These are phyloP conservation scores for Erythrocercus mccallii DNA, from an alignment of 2,113 vertebrate species.

Conservation along the genomic window DNA sequence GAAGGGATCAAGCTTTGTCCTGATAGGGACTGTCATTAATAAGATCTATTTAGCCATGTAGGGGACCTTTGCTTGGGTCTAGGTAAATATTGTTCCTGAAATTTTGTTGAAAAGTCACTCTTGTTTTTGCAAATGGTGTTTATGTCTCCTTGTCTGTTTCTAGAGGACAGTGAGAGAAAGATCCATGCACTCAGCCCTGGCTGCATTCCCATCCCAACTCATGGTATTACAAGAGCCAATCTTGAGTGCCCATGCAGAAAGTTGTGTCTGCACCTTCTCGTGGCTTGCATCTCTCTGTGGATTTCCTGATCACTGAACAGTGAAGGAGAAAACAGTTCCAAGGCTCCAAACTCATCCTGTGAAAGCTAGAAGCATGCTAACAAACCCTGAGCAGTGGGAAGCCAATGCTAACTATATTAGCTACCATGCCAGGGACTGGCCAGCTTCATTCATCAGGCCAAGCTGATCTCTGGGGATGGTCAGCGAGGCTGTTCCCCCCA, in stretches of 20 bases:
- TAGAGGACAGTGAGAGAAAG: not conserved
- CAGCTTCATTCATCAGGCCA: not conserved
- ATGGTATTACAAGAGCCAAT: accelerated
- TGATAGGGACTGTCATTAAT: not conserved
- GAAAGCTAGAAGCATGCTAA: not conserved
- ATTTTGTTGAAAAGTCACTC: not conserved
- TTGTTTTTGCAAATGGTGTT: not conserved
- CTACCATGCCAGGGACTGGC: not conserved
- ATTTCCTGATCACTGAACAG: not conserved
- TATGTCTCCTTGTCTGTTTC: not conserved
- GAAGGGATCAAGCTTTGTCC: not conserved
- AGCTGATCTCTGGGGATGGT: not conserved
- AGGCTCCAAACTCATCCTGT: not conserved
- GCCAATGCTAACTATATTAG: not conserved
- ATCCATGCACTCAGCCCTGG: not conserved
- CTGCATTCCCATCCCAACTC: not conserved
- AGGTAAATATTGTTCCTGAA: not conserved
- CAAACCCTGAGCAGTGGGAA: not conserved
- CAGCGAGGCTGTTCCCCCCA: not conserved
- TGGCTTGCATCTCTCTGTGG: not conserved
- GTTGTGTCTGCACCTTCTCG: not conserved
- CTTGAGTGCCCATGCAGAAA: not conserved
- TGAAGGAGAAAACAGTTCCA: not conserved
- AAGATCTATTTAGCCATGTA: accelerated
- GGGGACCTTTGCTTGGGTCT: not conserved